Evolutionary conservation across 37 sponge, comb jelly and placozoan species (phyloP).

Genomic region (Oopsacas minuta): DNA sequence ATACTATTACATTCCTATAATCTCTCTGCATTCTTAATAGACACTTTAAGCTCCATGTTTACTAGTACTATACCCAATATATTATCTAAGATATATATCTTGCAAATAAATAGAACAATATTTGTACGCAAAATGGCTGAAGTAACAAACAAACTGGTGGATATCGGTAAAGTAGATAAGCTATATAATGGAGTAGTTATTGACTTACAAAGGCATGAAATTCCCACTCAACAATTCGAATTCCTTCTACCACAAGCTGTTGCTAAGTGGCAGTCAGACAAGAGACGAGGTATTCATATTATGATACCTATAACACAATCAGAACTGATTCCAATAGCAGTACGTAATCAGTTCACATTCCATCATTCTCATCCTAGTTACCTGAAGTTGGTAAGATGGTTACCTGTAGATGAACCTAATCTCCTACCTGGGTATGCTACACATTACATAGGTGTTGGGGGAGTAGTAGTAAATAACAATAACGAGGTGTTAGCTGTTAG

Average conservation of each 20-base stretch:
- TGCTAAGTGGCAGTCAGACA: conserved; percentile 32
- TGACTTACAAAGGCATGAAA: not conserved
- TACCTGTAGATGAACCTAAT: conserved; percentile 40
- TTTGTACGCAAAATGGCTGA: too few relatives aligned
- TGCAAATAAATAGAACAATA: too few relatives aligned
- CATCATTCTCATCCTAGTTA: conserved; percentile 58
- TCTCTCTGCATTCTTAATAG: too few relatives aligned
- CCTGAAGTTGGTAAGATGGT: conserved; percentile 62
- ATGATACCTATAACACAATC: conserved; percentile 36
- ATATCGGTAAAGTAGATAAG: not conserved
- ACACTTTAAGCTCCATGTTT: too few relatives aligned
- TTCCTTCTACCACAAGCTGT: not conserved
- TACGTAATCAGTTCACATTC: conserved; percentile 31
- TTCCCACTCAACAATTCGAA: not conserved
- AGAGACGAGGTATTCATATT: conserved; percentile 59
- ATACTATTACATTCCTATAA: too few relatives aligned
- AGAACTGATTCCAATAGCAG: conserved; percentile 41
- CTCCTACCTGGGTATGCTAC: conserved; percentile 60
- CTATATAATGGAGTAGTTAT: not conserved
- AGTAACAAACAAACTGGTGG: not conserved
- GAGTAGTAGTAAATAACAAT: conserved; percentile 65
- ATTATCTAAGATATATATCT: too few relatives aligned
- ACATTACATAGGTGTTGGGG: conserved; percentile 67
- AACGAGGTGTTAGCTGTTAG: conserved; percentile 56
- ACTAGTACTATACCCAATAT: too few relatives aligned